Percentiles rank a stretch among this genome's conserved stretches.
phyloP scores from a whole-genome alignment of 2,888 invertebrate species.

The Eilema caniola region DNA sequence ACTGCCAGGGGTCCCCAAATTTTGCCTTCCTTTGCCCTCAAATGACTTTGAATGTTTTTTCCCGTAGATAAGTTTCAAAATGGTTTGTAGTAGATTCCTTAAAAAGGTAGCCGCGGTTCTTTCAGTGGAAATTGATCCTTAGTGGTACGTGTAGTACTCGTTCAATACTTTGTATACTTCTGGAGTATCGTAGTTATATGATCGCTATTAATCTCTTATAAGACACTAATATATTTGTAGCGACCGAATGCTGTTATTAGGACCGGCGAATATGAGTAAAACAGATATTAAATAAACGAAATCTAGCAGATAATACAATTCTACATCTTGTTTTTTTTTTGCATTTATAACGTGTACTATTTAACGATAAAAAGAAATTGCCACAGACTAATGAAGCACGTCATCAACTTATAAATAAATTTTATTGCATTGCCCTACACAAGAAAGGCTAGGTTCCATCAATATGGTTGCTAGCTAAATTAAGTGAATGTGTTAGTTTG shows the following conservation, averaged over 20 bases:
- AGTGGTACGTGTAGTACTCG: no score
- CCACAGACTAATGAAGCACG: background rate
- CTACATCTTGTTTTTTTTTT: background rate
- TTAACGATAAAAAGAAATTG: background rate
- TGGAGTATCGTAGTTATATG: no score
- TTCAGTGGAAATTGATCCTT: no score
- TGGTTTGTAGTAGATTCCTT: no score
- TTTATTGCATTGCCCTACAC: slow-evolving; percentile 18
- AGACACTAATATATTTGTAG: background rate
- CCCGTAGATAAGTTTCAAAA: no score
- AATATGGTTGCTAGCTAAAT: slow-evolving; percentile 10
- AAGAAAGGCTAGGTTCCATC: background rate
- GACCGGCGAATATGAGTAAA: background rate
- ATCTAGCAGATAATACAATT: background rate
- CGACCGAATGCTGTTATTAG: background rate
- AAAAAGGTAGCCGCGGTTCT: no score
- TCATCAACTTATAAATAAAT: slow-evolving; percentile 2
- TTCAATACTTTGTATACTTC: no score
- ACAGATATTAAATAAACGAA: background rate
- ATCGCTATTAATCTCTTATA: no score
- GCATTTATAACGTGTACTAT: background rate
- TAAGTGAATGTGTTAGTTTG: slow-evolving; percentile 27
- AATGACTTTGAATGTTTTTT: no score
- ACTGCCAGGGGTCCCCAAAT: no score
- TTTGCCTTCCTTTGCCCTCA: no score